A percentile compares a stretch with the other conserved stretches of the same genome.
These are phyloP conservation scores for Synanthedon tipuliformis DNA, from an alignment of 2,888 invertebrate genomes.

Conservation along the genomic window DNA sequence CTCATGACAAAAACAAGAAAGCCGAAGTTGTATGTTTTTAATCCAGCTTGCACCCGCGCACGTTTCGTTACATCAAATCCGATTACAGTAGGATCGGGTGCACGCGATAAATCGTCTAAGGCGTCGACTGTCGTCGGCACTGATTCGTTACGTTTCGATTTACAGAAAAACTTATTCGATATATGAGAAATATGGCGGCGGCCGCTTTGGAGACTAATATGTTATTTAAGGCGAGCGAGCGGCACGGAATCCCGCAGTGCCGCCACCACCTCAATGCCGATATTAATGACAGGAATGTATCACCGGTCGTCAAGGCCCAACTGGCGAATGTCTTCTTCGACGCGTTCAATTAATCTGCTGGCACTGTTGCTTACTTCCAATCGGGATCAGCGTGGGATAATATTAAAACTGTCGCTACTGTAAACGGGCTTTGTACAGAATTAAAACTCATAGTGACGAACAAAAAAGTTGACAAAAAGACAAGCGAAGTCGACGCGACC, in stretches of 20 bases:
- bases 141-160: constrained; percentile 57
- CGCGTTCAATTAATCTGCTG: constrained; percentile 17
- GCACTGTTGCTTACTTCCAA: constrained; percentile 1
- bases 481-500: constrained; percentile 16
- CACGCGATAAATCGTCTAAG: constrained; percentile 52
- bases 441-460: constrained; percentile 13
- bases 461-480: constrained; percentile 18
- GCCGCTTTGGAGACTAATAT: constrained; percentile 59
- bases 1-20: background rate
- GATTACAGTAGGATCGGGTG: constrained; percentile 53
- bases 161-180: constrained; percentile 47
- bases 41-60: constrained; percentile 4
- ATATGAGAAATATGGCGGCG: constrained; percentile 53
- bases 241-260: constrained; percentile 47
- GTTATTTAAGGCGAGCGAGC: constrained; percentile 49
- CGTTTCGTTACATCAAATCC: constrained; percentile 36
- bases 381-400: background rate
- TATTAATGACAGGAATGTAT: constrained; percentile 59
- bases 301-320: constrained; percentile 26
- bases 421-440: background rate
- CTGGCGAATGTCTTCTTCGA: constrained; percentile 45
- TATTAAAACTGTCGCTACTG: constrained; percentile 4
- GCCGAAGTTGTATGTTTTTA: background rate
- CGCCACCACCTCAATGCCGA: constrained; percentile 53
- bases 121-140: constrained; percentile 48